A percentile compares a stretch with the other conserved stretches of the same genome.
These are phyloP conservation scores for Progne subis DNA, from an alignment of 2,113 vertebrate genomes.

Conservation along the genomic window DNA sequence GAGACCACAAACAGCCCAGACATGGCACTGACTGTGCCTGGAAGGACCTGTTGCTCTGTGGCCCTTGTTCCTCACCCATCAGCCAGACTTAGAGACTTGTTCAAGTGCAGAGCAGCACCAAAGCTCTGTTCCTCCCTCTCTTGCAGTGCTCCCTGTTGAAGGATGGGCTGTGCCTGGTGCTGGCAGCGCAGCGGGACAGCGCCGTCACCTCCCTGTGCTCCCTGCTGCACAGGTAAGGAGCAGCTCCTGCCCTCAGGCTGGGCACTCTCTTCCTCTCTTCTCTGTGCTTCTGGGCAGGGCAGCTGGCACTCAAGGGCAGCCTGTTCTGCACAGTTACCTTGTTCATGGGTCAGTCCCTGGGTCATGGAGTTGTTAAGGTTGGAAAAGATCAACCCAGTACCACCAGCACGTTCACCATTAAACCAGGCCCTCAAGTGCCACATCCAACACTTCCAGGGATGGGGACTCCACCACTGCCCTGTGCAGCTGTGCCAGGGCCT, in stretches of 20 bases:
- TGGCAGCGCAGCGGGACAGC: slow-evolving; percentile 66
- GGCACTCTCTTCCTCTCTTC: not conserved
- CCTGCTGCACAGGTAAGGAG: slow-evolving; percentile 70
- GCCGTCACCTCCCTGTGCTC: slow-evolving; percentile 42
- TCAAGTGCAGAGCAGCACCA: not conserved
- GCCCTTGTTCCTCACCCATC: not conserved
- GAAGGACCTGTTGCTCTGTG: not conserved
- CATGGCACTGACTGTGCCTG: not conserved
- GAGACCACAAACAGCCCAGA: not conserved
- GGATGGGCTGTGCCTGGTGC: slow-evolving; percentile 63
- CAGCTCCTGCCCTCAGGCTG: not conserved
- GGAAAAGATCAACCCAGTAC: not conserved
- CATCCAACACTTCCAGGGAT: not conserved
- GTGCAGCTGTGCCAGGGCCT: not conserved
- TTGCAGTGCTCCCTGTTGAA: slow-evolving; percentile 47
- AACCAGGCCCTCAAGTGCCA: not conserved
- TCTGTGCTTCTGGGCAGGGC: not conserved
- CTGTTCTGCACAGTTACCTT: not conserved
- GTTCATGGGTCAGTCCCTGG: not conserved
- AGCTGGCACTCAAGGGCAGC: not conserved
- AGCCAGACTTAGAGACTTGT: not conserved
- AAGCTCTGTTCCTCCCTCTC: not conserved
- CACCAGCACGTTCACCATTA: not conserved
- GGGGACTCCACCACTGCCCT: not conserved
- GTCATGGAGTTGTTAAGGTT: not conserved